Base-by-base conservation (phyloP, 2,113 vertebrate genomes). In the Pelusios castaneus region DNA sequence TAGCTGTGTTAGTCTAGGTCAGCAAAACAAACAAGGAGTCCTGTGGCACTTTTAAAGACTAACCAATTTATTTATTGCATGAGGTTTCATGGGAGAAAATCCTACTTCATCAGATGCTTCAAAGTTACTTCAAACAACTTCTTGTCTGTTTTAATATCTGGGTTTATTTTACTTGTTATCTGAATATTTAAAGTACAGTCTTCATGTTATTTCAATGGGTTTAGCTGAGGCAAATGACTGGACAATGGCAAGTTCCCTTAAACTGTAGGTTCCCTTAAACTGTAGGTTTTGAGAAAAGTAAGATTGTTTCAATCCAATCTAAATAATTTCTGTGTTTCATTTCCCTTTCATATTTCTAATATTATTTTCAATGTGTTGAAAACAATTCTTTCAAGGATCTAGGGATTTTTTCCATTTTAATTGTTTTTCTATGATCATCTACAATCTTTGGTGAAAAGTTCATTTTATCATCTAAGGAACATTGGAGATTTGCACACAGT, bases 141-240 rank as follows among this genome's bases (percentile, higher is more conserved):
- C n/a, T n/a, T n/a, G n/a, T n/a, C n/a, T n/a, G n/a, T n/a, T n/a
- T n/a, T 94, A 95, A 93, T 94, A 94, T 58, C 83, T 91, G 24
- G 55, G 84, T 93, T 92, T 93, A 88, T 29, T 91, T 85, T 85
- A 41, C 45, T 85, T 95, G 73, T 86, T 86, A 77, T 84, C 92
- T 89, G 92, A 95, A 91, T 95, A 88, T 80, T 88, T 94, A 47
- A 82, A 60, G 78, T 78, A 70, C 93, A 91, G 80, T 58, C 29
- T 92, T 21, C n/a, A 22, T 2, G 8, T 77, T 78, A 73, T 88
- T 89, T 84, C 73, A 81, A 8, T 25, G 45, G 2, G 88, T 89
- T 0, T 4, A n/a, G n/a, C 21, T 52, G 41, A 84, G 51, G 58
- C 34, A 80, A 93, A 41, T 1, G 8, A n/a, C 89, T 88, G 79